Percentiles rank a stretch among this genome's conserved stretches.
Conservation (phyloP, 2,888 invertebrate genomes). For the Metopia argyrocephala region DNA sequence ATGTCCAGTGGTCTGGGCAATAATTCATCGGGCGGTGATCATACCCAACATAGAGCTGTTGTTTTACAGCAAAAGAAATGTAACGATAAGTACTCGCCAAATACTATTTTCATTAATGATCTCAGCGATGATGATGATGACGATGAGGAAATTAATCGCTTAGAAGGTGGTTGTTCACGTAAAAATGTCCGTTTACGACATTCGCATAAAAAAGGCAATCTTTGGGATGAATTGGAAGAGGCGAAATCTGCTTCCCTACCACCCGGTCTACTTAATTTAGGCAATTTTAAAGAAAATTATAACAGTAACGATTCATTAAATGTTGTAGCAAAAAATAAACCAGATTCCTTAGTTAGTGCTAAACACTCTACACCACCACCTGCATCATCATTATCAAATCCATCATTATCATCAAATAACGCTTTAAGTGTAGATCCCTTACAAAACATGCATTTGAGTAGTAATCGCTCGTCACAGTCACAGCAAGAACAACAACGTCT, state of each 20-base stretch:
- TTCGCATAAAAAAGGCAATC: conserved; percentile 21
- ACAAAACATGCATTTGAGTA: conserved; percentile 55
- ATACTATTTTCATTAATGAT: conserved; percentile 59
- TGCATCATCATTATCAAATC: conserved; percentile 41
- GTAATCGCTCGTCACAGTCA: conserved; percentile 41
- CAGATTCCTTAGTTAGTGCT: conserved; percentile 22
- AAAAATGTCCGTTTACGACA: conserved; percentile 21
- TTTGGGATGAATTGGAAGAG: conserved; percentile 31
- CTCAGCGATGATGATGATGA: conserved; percentile 64
- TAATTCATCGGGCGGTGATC: conserved; percentile 46
- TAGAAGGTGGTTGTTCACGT: conserved; percentile 45
- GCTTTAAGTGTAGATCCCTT: conserved; percentile 62
- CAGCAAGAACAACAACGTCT: conserved; percentile 27
- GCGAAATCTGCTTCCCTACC: conserved; percentile 72
- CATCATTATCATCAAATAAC: conserved; percentile 42
- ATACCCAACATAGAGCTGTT: conserved; percentile 34
- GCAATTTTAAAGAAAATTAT: conserved; percentile 29
- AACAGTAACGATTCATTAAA: conserved; percentile 62
- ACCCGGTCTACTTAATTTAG: conserved; percentile 62
- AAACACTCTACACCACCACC: conserved; percentile 31
- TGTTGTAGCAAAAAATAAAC: conserved; percentile 51
- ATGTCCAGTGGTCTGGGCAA: conserved; percentile 56
- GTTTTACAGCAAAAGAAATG: conserved; percentile 45
- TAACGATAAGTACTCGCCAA: conserved; percentile 47
- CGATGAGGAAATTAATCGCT: conserved; percentile 39